Conservation (phyloP, 2,113 vertebrate genomes). For the Agapornis roseicollis region DNA sequence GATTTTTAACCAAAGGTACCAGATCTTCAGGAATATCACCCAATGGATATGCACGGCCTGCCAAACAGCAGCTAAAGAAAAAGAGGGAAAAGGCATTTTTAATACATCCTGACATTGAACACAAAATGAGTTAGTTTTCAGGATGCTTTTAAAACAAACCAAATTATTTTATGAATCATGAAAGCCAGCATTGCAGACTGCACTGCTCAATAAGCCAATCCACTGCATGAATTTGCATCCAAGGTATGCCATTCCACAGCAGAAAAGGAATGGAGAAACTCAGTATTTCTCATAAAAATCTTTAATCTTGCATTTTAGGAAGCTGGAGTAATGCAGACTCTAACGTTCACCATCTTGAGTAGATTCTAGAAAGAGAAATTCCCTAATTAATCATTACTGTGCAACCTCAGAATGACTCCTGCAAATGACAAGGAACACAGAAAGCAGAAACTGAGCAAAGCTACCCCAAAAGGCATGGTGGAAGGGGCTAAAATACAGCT, state of each 20-base stretch:
- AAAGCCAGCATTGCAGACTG: neutral
- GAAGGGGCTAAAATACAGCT: neutral
- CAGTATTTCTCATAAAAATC: neutral
- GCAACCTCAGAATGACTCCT: neutral
- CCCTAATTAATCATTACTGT: neutral
- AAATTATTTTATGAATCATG: neutral
- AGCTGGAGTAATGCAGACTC: neutral
- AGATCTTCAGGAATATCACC: constrained; percentile 96
- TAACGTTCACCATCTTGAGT: neutral
- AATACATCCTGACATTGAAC: neutral
- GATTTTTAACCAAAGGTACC: constrained; percentile 94
- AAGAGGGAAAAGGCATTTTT: constrained; percentile 7
- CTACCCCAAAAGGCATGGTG: neutral
- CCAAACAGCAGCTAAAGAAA: constrained; percentile 83
- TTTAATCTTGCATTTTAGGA: neutral
- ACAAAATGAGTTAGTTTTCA: neutral
- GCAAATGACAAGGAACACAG: neutral
- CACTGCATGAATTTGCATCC: neutral
- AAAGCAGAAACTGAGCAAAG: neutral
- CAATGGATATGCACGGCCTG: constrained; percentile 92
- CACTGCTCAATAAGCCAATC: neutral
- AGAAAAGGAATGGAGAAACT: neutral
- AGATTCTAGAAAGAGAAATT: neutral
- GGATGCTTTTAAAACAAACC: neutral
- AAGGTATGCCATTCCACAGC: neutral